Evolutionary conservation across 2,797 vertebrate genomes (phyloP).

Genomic region (Arctocebus calabarensis): DNA sequence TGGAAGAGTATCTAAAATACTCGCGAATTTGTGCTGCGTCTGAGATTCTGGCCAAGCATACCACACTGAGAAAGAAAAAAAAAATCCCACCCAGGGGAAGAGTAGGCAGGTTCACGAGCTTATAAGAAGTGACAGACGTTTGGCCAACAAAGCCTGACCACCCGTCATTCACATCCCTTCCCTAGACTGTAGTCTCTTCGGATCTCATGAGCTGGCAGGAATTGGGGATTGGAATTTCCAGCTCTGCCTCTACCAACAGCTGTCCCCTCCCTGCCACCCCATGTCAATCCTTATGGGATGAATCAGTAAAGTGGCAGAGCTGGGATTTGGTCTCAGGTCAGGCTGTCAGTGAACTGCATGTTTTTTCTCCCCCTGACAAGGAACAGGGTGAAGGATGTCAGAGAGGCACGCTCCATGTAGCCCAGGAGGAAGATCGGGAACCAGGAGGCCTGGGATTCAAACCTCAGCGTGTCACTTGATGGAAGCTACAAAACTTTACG

Average conservation of each 20-base stretch:
- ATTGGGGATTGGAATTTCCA: neutral
- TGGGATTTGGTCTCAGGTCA: neutral
- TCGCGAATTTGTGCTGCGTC: neutral
- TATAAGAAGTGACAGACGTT: neutral
- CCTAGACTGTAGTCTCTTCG: neutral
- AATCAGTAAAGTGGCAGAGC: neutral
- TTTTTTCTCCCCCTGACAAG: neutral
- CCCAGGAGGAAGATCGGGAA: neutral
- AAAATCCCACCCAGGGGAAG: neutral
- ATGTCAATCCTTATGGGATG: neutral
- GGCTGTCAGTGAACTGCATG: neutral
- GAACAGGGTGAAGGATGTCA: neutral
- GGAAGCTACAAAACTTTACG: neutral
- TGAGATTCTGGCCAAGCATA: neutral
- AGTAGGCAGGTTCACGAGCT: neutral
- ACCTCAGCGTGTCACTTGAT: fast-evolving
- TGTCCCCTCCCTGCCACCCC: neutral
- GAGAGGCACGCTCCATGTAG: neutral
- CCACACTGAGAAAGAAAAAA: neutral
- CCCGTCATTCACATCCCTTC: neutral
- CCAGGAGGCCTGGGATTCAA: neutral
- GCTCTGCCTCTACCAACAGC: neutral
- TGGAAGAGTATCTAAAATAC: neutral
- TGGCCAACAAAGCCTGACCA: neutral
- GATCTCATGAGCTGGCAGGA: neutral